Conservation (phyloP, 2,113 vertebrate genomes). For the Butastur rufipennis region DNA sequence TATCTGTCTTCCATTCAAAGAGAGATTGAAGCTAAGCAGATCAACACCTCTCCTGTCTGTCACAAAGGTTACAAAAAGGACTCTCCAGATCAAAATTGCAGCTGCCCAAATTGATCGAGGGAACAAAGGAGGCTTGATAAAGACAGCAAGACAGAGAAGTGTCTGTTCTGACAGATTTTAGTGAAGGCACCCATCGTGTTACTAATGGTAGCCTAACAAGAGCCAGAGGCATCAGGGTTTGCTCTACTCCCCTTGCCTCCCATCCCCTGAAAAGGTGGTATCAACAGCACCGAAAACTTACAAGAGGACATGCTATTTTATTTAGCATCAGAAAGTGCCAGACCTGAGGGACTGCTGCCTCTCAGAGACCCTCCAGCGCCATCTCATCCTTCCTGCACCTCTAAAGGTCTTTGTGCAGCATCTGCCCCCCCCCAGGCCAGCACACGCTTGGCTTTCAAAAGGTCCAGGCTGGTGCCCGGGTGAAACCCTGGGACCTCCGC, state of each 20-base stretch:
- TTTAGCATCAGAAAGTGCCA: neutral
- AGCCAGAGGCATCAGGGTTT: neutral
- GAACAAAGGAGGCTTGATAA: neutral
- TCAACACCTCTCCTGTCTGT: slow-evolving; percentile 68
- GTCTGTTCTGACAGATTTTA: neutral
- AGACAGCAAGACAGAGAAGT: neutral
- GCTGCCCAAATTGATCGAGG: neutral
- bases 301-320: neutral
- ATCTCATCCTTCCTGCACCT: neutral
- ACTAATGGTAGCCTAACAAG: neutral
- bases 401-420: neutral
- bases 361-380: neutral
- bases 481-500: neutral
- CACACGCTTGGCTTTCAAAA: neutral
- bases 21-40: slow-evolving; percentile 86
- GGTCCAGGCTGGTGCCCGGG: neutral
- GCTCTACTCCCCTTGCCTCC: neutral
- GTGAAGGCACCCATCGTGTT: neutral
- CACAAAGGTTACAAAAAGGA: slow-evolving; percentile 63
- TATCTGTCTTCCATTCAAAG: slow-evolving; percentile 74
- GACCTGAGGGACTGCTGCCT: neutral
- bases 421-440: neutral
- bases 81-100: slow-evolving; percentile 12
- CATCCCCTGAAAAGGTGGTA: neutral
- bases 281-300: neutral